Evolutionary conservation across 2,113 vertebrate genomes (phyloP).

Genomic region (Ailurus styani): DNA sequence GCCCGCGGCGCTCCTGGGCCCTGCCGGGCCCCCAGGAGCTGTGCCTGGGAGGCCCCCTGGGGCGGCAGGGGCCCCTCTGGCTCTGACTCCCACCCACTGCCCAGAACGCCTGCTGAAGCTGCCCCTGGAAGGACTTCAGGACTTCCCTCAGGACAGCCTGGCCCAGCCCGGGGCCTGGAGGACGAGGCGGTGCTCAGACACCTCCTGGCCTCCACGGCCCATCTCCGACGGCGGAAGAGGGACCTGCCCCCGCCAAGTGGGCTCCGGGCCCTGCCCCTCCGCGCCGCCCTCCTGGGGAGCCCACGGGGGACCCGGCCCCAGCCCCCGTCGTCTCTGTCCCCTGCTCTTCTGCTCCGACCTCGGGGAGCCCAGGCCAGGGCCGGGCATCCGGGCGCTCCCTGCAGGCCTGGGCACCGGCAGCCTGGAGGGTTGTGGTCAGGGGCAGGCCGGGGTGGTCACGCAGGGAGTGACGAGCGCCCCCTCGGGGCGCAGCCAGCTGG

Average conservation of each 20-base stretch:
- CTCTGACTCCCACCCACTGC: rapidly evolving
- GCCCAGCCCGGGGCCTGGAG: slow-evolving; percentile 81
- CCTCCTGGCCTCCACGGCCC: slow-evolving; percentile 83
- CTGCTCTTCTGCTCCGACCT: neutral
- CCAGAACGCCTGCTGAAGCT: slow-evolving; percentile 87
- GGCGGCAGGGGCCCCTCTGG: rapidly evolving
- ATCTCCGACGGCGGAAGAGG: slow-evolving; percentile 88
- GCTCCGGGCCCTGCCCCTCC: neutral
- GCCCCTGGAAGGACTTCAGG: slow-evolving; percentile 87
- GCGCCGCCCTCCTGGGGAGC: neutral
- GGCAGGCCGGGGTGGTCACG: rapidly evolving
- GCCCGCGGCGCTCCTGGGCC: rapidly evolving
- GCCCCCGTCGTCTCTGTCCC: rapidly evolving
- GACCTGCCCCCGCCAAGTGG: slow-evolving; percentile 87
- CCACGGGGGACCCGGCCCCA: rapidly evolving
- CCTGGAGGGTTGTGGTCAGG: rapidly evolving
- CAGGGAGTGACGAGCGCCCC: neutral
- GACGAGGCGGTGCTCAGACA: slow-evolving; percentile 87
- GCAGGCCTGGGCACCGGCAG: rapidly evolving
- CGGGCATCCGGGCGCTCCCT: rapidly evolving
- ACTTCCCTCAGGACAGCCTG: slow-evolving; percentile 90
- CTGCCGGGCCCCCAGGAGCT: neutral
- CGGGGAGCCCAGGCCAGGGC: rapidly evolving
- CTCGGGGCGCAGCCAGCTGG: neutral
- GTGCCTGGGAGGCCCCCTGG: rapidly evolving